Percentiles rank a stretch among this genome's conserved stretches.
phyloP scores from a whole-genome alignment of 2,888 invertebrate species.

The Caprella mutica region DNA sequence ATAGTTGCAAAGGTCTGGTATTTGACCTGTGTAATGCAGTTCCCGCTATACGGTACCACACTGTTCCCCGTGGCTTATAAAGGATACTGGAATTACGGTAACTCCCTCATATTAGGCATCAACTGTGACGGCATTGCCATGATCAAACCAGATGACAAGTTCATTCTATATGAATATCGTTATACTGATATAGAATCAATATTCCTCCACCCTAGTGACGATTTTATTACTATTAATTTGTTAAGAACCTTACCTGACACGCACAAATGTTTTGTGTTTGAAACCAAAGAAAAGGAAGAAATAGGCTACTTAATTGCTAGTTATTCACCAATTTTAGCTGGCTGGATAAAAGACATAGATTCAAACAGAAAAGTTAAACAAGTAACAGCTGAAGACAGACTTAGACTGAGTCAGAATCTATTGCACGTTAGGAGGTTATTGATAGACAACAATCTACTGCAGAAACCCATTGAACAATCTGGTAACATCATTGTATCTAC shows the following conservation, averaged over 20 bases:
- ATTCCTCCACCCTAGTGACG: constrained; percentile 70
- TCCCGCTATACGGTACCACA: constrained; percentile 79
- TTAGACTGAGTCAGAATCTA: constrained; percentile 74
- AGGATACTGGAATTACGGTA: constrained; percentile 82
- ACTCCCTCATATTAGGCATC: constrained; percentile 61
- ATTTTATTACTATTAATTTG: constrained; percentile 78
- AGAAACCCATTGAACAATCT: constrained; percentile 65
- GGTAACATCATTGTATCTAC: constrained; percentile 81
- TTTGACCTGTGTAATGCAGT: constrained; percentile 91
- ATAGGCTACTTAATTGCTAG: constrained; percentile 85
- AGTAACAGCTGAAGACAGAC: constrained; percentile 77
- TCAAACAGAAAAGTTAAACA: constrained; percentile 43
- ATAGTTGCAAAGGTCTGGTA: constrained; percentile 86
- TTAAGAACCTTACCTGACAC: constrained; percentile 54
- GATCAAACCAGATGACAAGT: constrained; percentile 82
- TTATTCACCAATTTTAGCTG: constrained; percentile 73
- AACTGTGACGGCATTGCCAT: constrained; percentile 82
- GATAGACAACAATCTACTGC: constrained; percentile 67
- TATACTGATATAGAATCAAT: constrained; percentile 84
- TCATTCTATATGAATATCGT: constrained; percentile 77
- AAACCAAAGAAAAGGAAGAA: constrained; percentile 77
- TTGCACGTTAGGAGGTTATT: constrained; percentile 68
- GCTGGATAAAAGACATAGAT: constrained; percentile 35
- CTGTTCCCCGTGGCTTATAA: constrained; percentile 80
- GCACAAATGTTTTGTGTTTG: constrained; percentile 81